Evolutionary conservation across 2,113 vertebrate species (phyloP), one percentile per base, ranked within the genome.

Genomic region (Penelope pileata): DNA sequence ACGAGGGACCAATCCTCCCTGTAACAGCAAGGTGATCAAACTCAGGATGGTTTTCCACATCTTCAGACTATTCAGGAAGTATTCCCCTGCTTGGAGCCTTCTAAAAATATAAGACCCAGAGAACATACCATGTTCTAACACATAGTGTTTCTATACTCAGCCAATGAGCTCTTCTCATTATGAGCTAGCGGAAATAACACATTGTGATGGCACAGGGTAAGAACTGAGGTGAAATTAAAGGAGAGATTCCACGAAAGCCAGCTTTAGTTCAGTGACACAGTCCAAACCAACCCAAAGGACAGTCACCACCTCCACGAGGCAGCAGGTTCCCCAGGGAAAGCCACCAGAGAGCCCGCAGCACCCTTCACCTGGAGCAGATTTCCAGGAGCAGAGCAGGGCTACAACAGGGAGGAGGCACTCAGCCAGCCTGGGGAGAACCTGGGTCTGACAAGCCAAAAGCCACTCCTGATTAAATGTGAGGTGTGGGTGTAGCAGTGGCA

Each of bases 301-400:
- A 47, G 27, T 12, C 32, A 34, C 16, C 70, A 16, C 47, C 82
- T 77, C 69, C 50, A 69, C n/a, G 17, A 50, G 47, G 36, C 38
- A 76, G 51, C 42, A 79, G 12, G 12, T 29, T 88, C 34, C 53
- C 40, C 42, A 48, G 12, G 30, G 8, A 78, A 66, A 90, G n/a
- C 7, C 42, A 26, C 16, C 1, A 1, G 47, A 47, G 16, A n/a
- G 26, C 9, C 17, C 16, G 30, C 34, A 47, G 34, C 50, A 51
- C 7, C 53, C 13, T 18, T n/a, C 6, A 26, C 17, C 47, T 38
- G 2, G 2, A 60, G 53, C 6, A 14, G 1, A 0, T 6, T 43
- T 51, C 32, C 18, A 30, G 21, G 42, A 5, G 36, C 23, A 29
- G 7, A 53, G 22, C 7, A 11, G n/a, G 32, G 42, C 54, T 56